Evolutionary conservation across 2,113 vertebrate species (phyloP).

Genomic region (Menidia beryllina): DNA sequence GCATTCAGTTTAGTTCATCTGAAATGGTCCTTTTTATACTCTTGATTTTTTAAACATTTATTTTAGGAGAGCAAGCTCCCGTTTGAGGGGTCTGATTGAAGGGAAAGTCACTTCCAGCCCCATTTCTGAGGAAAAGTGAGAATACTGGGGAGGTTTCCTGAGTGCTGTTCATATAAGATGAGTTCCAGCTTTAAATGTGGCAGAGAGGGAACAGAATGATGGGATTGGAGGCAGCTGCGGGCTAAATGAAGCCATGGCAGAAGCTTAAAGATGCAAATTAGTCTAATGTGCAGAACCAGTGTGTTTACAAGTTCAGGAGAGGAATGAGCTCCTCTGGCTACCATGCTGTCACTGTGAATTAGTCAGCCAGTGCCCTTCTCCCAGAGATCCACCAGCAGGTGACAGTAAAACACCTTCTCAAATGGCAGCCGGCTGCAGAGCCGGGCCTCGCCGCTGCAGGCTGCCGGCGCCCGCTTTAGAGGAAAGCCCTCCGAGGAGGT

Average conservation of each 20-base stretch:
- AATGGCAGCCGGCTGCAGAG: constrained; percentile 8
- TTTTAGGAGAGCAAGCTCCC: no score
- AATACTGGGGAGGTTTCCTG: no score
- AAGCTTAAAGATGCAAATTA: constrained; percentile 31
- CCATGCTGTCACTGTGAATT: constrained; percentile 24
- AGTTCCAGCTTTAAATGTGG: constrained; percentile 13
- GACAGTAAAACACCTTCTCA: constrained; percentile 10
- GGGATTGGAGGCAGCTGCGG: constrained; percentile 24
- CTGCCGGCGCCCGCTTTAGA: constrained; percentile 11
- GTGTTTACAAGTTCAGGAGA: constrained; percentile 34
- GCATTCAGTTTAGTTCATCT: no score
- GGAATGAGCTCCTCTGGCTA: constrained; percentile 10
- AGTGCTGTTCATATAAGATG: no score
- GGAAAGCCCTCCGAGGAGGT: constrained; percentile 14
- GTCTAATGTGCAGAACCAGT: constrained; percentile 26
- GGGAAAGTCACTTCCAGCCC: no score
- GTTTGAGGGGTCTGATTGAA: no score
- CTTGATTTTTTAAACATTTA: no score
- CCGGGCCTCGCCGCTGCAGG: constrained; percentile 7
- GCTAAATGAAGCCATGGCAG: constrained; percentile 11
- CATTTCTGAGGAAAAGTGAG: no score
- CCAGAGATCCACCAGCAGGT: constrained; percentile 46
- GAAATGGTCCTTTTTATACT: no score
- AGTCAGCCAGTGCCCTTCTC: background rate
- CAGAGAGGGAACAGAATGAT: constrained; percentile 1